Evolutionary conservation across 2,113 vertebrate species (phyloP).

Genomic region (Leptobrachium ailaonicum): DNA sequence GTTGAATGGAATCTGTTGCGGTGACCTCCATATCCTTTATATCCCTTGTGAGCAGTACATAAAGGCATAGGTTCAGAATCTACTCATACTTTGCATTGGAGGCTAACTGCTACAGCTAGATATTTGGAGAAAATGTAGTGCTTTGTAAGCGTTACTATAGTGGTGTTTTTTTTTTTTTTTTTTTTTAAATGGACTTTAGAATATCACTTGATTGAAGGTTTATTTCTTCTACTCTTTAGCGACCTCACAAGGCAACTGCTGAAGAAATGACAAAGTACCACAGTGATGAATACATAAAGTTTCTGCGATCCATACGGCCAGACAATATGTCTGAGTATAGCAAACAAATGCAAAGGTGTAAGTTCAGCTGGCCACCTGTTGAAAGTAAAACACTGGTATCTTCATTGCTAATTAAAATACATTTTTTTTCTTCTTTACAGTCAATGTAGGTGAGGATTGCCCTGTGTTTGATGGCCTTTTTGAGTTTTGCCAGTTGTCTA

Average conservation of each 20-base stretch:
- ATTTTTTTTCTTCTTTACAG: neutral
- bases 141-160: neutral
- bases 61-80: too few relatives aligned
- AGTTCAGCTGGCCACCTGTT: neutral
- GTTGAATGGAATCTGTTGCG: too few relatives aligned
- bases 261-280: conserved; percentile 86
- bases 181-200: too few relatives aligned
- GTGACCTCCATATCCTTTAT: too few relatives aligned
- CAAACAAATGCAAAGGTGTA: conserved; percentile 84
- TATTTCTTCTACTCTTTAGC: conserved; percentile 9
- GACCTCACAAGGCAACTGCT: conserved; percentile 81
- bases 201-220: neutral
- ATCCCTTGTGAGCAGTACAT: too few relatives aligned
- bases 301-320: conserved; percentile 80
- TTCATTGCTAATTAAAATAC: neutral
- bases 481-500: conserved; percentile 81
- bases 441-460: conserved; percentile 81
- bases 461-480: conserved; percentile 83
- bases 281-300: conserved; percentile 84
- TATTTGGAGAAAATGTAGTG: too few relatives aligned
- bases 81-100: too few relatives aligned
- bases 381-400: neutral
- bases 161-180: neutral
- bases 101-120: too few relatives aligned
- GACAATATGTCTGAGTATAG: conserved; percentile 85